Evolutionary conservation across 2,113 vertebrate genomes (phyloP).

Genomic region (Vulpes lagopus): DNA sequence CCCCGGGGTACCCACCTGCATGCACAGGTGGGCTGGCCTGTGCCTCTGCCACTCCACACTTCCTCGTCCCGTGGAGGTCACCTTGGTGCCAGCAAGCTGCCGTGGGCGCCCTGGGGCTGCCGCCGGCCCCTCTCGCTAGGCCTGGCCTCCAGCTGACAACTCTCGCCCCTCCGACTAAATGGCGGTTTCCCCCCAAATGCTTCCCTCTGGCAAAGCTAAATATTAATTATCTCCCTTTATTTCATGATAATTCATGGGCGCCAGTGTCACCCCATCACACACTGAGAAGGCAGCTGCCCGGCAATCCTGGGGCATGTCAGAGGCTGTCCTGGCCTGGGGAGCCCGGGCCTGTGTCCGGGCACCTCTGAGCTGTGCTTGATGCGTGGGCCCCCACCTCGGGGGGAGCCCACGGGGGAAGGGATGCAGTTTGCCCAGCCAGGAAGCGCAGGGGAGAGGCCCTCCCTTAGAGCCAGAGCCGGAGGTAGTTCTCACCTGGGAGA

Average conservation of each 20-base stretch:
- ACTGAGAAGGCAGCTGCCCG: conserved; percentile 59
- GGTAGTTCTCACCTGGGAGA: rapidly evolving
- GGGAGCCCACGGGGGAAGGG: neutral
- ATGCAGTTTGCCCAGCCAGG: rapidly evolving
- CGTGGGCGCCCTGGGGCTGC: conserved; percentile 80
- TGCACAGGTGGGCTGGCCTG: neutral
- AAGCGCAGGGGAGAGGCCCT: neutral
- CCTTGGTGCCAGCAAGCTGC: conserved; percentile 83
- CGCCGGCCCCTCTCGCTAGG: conserved; percentile 81
- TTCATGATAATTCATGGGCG: conserved; percentile 82
- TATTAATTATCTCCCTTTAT: conserved; percentile 85
- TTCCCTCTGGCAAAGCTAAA: conserved; percentile 86
- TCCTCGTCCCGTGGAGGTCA: conserved; percentile 80
- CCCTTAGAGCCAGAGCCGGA: neutral
- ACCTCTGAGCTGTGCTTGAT: rapidly evolving
- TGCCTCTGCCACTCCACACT: neutral
- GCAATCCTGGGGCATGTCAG: rapidly evolving
- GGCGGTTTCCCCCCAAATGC: conserved; percentile 80
- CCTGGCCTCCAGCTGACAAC: conserved; percentile 85
- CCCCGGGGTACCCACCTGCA: conserved; percentile 79
- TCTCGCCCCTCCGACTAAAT: conserved; percentile 82
- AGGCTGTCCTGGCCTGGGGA: rapidly evolving
- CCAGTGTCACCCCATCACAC: conserved; percentile 74
- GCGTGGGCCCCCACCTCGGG: neutral
- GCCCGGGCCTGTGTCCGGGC: rapidly evolving